These are phyloP conservation scores for Odocoileus hemionus DNA, from an alignment of 2,113 vertebrate species.

Conservation along the genomic window DNA sequence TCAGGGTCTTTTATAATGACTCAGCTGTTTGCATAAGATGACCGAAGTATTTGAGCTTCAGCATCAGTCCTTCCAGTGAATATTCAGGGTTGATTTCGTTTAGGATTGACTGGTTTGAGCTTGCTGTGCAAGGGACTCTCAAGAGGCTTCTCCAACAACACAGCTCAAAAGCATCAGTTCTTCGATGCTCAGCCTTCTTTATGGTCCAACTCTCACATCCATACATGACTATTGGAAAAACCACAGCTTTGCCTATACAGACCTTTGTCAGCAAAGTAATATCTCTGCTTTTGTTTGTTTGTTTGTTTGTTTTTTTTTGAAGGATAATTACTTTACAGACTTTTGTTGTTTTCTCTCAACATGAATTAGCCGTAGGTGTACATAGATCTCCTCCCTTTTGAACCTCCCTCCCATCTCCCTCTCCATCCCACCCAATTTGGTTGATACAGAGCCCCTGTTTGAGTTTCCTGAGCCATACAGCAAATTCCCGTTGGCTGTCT, in stretches of 20 bases:
- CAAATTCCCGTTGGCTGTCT: not conserved
- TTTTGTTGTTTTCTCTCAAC: not conserved
- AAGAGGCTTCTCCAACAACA: not conserved
- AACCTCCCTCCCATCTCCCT: not conserved
- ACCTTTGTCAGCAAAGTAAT: not conserved
- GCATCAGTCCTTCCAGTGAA: not conserved
- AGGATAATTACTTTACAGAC: not conserved
- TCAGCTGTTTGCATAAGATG: not conserved
- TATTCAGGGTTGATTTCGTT: not conserved
- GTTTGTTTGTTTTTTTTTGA: not conserved
- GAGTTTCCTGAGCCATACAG: not conserved
- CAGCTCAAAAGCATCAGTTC: not conserved
- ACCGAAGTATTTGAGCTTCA: not conserved
- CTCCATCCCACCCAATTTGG: not conserved
- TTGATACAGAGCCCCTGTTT: not conserved
- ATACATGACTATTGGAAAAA: not conserved
- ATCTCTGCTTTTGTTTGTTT: not conserved
- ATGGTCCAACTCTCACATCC: not conserved
- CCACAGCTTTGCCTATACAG: not conserved
- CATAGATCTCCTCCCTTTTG: not conserved
- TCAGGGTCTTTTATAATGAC: not conserved
- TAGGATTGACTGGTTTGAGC: not conserved
- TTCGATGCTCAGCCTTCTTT: not conserved
- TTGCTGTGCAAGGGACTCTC: too few species aligned
- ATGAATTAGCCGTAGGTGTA: not conserved